These are phyloP conservation scores for Clamator glandarius DNA, from an alignment of 2,797 vertebrate species.

Conservation along the genomic window DNA sequence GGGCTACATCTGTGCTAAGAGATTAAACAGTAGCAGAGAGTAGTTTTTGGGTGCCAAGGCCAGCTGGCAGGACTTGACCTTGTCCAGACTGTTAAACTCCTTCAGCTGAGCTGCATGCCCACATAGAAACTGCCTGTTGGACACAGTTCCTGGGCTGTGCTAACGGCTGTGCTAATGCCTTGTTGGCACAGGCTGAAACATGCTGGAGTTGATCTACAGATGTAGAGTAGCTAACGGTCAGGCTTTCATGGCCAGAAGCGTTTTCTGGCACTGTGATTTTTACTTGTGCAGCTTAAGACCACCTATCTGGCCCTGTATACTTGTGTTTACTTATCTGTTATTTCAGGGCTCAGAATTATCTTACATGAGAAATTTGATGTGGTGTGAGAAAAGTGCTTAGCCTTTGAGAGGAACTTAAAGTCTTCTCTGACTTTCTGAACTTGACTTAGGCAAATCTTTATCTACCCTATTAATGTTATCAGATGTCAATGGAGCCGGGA, in stretches of 20 bases:
- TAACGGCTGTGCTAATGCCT: neutral
- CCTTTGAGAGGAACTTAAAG: neutral
- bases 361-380: neutral
- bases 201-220: neutral
- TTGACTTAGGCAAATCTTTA: neutral
- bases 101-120: neutral
- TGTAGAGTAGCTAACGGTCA: accelerated
- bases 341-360: neutral
- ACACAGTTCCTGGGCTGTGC: neutral
- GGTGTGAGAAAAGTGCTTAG: neutral
- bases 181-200: neutral
- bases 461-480: neutral
- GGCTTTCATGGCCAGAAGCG: neutral
- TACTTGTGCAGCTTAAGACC: neutral
- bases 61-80: constrained; percentile 48
- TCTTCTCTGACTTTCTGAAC: constrained; percentile 2
- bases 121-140: neutral
- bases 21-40: constrained; percentile 4
- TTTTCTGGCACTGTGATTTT: neutral
- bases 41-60: neutral
- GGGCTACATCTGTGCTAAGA: neutral
- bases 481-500: neutral
- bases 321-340: neutral
- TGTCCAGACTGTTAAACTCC: neutral
- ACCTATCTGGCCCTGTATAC: neutral